A percentile compares a stretch with the other conserved stretches of the same genome.
phyloP scores from a whole-genome alignment of 1,140 invertebrate genomes.

The Pseudomyrmex dendroicus region DNA sequence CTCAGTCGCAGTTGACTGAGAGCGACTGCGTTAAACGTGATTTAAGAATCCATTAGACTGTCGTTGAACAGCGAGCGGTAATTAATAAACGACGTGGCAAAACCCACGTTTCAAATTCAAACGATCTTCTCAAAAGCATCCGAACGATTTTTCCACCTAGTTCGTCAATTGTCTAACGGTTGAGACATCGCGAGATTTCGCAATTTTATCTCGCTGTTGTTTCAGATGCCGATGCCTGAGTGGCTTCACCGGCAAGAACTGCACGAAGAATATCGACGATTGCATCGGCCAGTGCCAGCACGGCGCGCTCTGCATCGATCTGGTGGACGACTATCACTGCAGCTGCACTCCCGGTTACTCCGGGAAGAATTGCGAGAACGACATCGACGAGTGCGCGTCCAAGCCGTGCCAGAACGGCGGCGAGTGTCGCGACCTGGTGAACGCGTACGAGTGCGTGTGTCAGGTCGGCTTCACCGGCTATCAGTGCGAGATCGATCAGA shows the following conservation, averaged over 20 bases:
- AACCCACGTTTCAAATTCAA: background rate
- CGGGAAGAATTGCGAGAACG: slow-evolving; percentile 89
- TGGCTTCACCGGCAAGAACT: slow-evolving; percentile 95
- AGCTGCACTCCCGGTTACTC: slow-evolving; percentile 93
- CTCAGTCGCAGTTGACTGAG: background rate
- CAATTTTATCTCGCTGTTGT: slow-evolving; percentile 83
- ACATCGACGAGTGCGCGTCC: slow-evolving; percentile 90
- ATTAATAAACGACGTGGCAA: slow-evolving; percentile 9
- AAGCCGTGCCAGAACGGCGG: slow-evolving; percentile 94
- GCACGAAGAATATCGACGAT: slow-evolving; percentile 95
- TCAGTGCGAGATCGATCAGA: slow-evolving; percentile 91
- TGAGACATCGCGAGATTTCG: background rate
- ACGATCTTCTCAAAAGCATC: background rate
- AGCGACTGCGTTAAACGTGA: slow-evolving; percentile 5
- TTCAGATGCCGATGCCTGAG: slow-evolving; percentile 90
- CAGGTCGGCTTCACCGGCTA: slow-evolving; percentile 92
- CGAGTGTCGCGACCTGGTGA: slow-evolving; percentile 92
- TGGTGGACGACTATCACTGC: slow-evolving; percentile 93
- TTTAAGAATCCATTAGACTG: background rate
- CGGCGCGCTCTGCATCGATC: slow-evolving; percentile 94
- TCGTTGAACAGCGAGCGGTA: background rate
- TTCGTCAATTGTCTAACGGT: background rate
- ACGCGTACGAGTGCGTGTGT: slow-evolving; percentile 93
- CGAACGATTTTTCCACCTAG: background rate
- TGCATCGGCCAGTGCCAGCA: slow-evolving; percentile 95